Evolutionary conservation across 2,888 invertebrate genomes (phyloP).

Genomic region (Psylliodes chrysocephalus): DNA sequence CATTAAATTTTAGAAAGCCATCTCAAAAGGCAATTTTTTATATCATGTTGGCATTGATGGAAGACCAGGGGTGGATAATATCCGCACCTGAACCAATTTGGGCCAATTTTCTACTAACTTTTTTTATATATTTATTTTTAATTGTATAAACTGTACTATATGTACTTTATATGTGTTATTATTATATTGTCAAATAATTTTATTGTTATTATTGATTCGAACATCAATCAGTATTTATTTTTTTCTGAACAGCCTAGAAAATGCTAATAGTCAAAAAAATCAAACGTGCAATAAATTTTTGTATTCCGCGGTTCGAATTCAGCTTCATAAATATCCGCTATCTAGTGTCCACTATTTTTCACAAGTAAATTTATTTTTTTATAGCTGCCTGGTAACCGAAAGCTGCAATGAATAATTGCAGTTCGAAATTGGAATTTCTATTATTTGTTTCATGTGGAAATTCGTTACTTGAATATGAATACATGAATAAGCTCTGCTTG

Average conservation of each 20-base stretch:
- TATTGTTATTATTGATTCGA: neutral
- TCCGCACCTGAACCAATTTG: too few relatives aligned
- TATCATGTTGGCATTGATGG: too few relatives aligned
- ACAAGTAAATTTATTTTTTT: slow-evolving; percentile 30
- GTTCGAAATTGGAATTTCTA: slow-evolving; percentile 37
- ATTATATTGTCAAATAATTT: neutral
- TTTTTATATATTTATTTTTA: too few relatives aligned
- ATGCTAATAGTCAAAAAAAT: slow-evolving; percentile 3
- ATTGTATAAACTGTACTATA: too few relatives aligned
- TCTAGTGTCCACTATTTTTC: slow-evolving; percentile 30
- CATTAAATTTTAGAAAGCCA: too few relatives aligned
- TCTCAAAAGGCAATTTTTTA: too few relatives aligned
- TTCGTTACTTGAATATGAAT: slow-evolving; percentile 32
- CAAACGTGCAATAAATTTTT: slow-evolving; percentile 24
- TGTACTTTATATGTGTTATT: too few relatives aligned
- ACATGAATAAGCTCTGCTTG: slow-evolving; percentile 21
- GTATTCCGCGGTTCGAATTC: slow-evolving; percentile 21
- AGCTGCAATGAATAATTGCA: slow-evolving; percentile 36
- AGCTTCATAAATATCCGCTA: slow-evolving; percentile 29
- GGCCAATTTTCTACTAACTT: too few relatives aligned
- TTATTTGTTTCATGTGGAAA: slow-evolving; percentile 36
- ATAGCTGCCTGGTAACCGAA: slow-evolving; percentile 22
- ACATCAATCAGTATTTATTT: neutral
- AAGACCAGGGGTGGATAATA: too few relatives aligned
- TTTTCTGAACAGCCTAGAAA: neutral